Evolutionary conservation across 2,113 vertebrate species (phyloP).

Genomic region (Actenoides hombroni): DNA sequence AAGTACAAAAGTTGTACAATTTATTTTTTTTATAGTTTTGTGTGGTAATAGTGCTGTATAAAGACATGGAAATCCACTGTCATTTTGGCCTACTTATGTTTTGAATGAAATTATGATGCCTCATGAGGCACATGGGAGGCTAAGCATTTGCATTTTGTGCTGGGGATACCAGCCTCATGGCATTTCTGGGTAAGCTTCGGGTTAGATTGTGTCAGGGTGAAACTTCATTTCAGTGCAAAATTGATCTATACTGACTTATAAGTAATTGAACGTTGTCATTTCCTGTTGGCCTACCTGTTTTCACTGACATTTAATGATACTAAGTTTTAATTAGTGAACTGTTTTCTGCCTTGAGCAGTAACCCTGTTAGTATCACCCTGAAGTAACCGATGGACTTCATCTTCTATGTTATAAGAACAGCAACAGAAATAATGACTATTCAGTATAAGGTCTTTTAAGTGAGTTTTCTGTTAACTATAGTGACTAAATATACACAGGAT

Average conservation of each 20-base stretch:
- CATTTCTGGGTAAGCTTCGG: neutral
- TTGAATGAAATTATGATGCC: neutral
- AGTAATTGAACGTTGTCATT: neutral
- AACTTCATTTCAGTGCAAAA: neutral
- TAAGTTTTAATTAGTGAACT: neutral
- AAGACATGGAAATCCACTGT: neutral
- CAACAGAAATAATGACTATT: neutral
- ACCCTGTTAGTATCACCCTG: neutral
- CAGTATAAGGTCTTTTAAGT: neutral
- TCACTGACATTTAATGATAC: neutral
- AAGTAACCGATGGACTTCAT: neutral
- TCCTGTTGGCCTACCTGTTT: neutral
- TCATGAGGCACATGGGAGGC: neutral
- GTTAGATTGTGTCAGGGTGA: neutral
- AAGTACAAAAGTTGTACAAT: neutral
- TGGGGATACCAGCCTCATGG: neutral
- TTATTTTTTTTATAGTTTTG: neutral
- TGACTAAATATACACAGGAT: neutral
- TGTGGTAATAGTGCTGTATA: neutral
- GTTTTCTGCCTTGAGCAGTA: neutral
- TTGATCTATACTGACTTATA: rapidly evolving
- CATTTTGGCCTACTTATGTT: neutral
- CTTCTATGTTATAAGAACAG: neutral
- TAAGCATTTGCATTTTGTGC: neutral
- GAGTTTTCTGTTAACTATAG: neutral